These are phyloP conservation scores for Caenorhabditis sp. DNA, from an alignment of 2,888 invertebrate genomes.

Conservation along the genomic window DNA sequence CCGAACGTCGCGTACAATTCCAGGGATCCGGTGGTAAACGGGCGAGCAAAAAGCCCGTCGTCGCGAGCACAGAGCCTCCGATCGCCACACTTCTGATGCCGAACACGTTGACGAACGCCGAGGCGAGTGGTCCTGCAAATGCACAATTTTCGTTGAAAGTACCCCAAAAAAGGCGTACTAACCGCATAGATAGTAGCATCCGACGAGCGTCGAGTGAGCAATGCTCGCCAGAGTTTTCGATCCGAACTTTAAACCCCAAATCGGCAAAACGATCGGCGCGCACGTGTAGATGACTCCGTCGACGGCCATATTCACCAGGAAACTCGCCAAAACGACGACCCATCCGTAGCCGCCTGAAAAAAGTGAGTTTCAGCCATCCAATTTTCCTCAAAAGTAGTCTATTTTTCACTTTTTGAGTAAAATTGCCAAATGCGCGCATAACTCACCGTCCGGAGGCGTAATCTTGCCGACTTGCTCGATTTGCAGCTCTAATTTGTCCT, in stretches of 20 bases:
- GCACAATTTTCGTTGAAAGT: background rate
- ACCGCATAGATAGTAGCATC: slow-evolving; percentile 94
- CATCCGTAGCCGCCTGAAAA: slow-evolving; percentile 86
- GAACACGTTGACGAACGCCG: slow-evolving; percentile 93
- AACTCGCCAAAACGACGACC: slow-evolving; percentile 95
- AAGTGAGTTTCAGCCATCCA: too few relatives aligned
- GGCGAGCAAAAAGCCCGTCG: slow-evolving; percentile 87
- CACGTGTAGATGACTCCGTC: slow-evolving; percentile 85
- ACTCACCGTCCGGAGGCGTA: slow-evolving; percentile 76
- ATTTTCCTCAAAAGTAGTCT: background rate
- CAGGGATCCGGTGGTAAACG: slow-evolving; percentile 83
- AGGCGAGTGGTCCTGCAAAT: slow-evolving; percentile 92
- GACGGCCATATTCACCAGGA: slow-evolving; percentile 97
- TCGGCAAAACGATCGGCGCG: slow-evolving; percentile 80
- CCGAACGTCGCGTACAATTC: slow-evolving; percentile 83
- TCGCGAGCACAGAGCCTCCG: slow-evolving; percentile 86
- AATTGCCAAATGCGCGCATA: too few relatives aligned
- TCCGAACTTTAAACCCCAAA: slow-evolving; percentile 71
- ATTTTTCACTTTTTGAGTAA: background rate
- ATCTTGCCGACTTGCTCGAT: slow-evolving; percentile 72
- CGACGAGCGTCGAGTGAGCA: slow-evolving; percentile 94
- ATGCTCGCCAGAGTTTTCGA: slow-evolving; percentile 88
- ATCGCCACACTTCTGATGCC: slow-evolving; percentile 93
- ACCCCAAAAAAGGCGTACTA: slow-evolving; percentile 79
- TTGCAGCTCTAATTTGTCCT: slow-evolving; percentile 64